Conservation (phyloP, 2,797 vertebrate species). For the Discoglossus pictus region DNA sequence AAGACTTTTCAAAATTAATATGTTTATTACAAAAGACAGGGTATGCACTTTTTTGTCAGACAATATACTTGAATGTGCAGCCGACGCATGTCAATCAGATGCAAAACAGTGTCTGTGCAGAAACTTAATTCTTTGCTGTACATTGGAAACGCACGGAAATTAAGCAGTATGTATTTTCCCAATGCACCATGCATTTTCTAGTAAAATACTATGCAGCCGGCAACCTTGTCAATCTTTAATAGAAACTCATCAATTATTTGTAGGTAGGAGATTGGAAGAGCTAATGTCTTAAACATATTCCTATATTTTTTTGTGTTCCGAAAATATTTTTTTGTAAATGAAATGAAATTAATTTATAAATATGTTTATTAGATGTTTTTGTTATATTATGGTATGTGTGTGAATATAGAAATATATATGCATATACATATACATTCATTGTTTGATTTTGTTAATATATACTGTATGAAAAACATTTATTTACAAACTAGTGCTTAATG, state of each 20-base stretch:
- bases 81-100: constrained; percentile 54
- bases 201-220: constrained; percentile 73
- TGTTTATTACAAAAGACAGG: too few species aligned
- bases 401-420: too few species aligned
- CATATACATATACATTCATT: constrained; percentile 55
- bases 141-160: constrained; percentile 60
- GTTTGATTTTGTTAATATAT: constrained; percentile 19
- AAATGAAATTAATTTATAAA: constrained; percentile 54
- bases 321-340: constrained; percentile 33
- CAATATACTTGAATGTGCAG: constrained; percentile 1
- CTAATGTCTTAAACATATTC: constrained; percentile 84
- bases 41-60: constrained; percentile 3
- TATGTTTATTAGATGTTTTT: constrained; percentile 54
- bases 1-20: too few species aligned
- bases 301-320: constrained; percentile 79
- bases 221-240: constrained; percentile 81
- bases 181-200: constrained; percentile 68
- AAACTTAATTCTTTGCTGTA: constrained; percentile 60
- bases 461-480: constrained; percentile 38
- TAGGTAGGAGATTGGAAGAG: constrained; percentile 79
- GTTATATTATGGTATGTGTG: constrained; percentile 65
- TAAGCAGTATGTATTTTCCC: constrained; percentile 66
- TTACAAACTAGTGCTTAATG: too few species aligned
- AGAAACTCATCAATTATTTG: constrained; percentile 87
- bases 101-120: constrained; percentile 58